Percentiles rank a stretch among this genome's conserved stretches.
Evolutionary conservation across 2,113 vertebrate species (phyloP).

Genomic region (Aix galericulata): DNA sequence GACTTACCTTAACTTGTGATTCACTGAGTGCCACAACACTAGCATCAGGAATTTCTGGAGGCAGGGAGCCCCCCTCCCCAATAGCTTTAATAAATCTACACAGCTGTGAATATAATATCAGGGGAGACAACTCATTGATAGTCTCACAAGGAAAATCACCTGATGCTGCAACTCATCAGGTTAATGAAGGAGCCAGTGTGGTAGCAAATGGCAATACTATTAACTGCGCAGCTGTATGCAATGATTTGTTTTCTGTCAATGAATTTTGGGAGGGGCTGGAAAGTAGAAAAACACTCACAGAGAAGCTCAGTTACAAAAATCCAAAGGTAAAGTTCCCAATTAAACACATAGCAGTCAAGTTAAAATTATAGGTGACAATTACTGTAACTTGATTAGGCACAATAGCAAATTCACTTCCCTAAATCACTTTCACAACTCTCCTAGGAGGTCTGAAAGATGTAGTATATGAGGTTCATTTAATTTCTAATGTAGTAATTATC

Average conservation of each 20-base stretch:
- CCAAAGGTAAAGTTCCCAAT: conserved; percentile 46
- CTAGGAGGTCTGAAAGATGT: conserved; percentile 67
- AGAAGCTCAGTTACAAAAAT: conserved; percentile 21
- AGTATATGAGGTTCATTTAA: conserved; percentile 77
- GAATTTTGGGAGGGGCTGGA: neutral
- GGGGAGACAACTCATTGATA: neutral
- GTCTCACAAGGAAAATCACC: neutral
- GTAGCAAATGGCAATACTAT: neutral
- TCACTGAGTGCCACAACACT: accelerated
- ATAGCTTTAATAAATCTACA: neutral
- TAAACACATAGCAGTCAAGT: conserved; percentile 65
- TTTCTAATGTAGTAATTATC: conserved; percentile 80
- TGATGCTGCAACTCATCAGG: neutral
- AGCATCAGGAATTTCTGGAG: accelerated
- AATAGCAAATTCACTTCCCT: conserved; percentile 68
- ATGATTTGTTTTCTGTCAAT: neutral
- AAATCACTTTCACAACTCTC: conserved; percentile 72
- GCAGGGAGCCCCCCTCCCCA: neutral
- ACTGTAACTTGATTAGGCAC: conserved; percentile 74
- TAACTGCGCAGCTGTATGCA: neutral
- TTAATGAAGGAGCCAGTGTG: neutral
- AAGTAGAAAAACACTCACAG: neutral
- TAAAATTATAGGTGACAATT: conserved; percentile 79
- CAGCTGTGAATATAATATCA: neutral
- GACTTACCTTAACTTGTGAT: neutral